A percentile compares a stretch with the other conserved stretches of the same genome.
phyloP scores from a whole-genome alignment of 2,113 vertebrate genomes.

The Indri indri region DNA sequence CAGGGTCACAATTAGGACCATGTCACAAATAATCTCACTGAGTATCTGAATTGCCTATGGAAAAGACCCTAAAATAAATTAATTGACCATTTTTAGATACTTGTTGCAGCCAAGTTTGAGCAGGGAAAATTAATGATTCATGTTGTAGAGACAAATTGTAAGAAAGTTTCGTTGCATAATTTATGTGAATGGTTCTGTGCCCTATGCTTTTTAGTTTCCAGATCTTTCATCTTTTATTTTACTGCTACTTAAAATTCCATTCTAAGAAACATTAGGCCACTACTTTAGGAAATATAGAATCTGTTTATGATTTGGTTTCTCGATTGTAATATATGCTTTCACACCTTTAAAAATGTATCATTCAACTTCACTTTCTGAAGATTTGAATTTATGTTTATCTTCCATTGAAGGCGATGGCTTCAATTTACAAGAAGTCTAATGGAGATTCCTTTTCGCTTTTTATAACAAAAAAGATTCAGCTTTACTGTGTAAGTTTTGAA shows the following conservation, averaged over 20 bases:
- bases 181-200: neutral
- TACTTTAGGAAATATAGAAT: slow-evolving; percentile 43
- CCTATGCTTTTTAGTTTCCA: slow-evolving; percentile 30
- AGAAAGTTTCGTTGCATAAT: slow-evolving; percentile 23
- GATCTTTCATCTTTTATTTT: slow-evolving; percentile 54
- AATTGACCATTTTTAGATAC: slow-evolving; percentile 33
- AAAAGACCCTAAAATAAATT: slow-evolving; percentile 16
- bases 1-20: neutral
- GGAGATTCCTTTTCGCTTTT: slow-evolving; percentile 34
- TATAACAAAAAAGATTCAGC: neutral
- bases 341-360: slow-evolving; percentile 23
- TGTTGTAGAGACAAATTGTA: slow-evolving; percentile 19
- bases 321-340: neutral
- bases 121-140: neutral
- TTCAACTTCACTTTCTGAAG: slow-evolving; percentile 55
- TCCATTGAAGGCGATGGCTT: neutral
- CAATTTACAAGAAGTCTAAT: slow-evolving; percentile 49
- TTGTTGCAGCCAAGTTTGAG: neutral
- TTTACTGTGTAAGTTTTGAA: neutral
- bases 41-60: neutral
- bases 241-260: slow-evolving; percentile 65
- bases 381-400: slow-evolving; percentile 55
- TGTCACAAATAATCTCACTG: neutral
- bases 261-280: slow-evolving; percentile 25
- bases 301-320: slow-evolving; percentile 53